Evolutionary conservation across 2,888 invertebrate species (phyloP).

Genomic region (Julus scandinavius): DNA sequence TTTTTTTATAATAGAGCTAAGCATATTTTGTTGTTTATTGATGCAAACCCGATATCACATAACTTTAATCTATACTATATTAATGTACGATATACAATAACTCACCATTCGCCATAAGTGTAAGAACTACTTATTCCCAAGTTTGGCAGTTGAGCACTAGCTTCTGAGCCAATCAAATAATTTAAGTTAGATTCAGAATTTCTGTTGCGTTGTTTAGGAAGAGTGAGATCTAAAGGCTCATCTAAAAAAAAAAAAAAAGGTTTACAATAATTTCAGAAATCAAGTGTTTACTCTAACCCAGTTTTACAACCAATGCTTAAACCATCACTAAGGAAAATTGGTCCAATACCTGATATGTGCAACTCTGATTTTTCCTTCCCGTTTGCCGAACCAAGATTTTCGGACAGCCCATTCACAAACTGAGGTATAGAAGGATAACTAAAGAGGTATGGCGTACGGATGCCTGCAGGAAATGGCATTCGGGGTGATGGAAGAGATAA

Average conservation of each 20-base stretch:
- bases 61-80: no score
- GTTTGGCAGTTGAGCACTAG: neutral
- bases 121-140: neutral
- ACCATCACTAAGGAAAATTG: neutral
- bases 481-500: slow-evolving; percentile 33
- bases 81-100: neutral
- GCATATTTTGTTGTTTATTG: no score
- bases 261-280: neutral
- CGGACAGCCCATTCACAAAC: slow-evolving; percentile 43
- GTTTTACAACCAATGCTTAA: neutral
- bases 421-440: slow-evolving; percentile 33
- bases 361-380: neutral
- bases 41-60: no score
- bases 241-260: neutral
- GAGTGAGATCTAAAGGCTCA: slow-evolving; percentile 55
- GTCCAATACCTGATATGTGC: slow-evolving; percentile 17
- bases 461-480: slow-evolving; percentile 47
- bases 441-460: slow-evolving; percentile 53
- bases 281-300: neutral
- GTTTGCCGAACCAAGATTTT: neutral
- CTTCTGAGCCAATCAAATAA: neutral
- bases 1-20: no score
- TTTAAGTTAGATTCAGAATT: neutral
- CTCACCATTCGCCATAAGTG: slow-evolving; percentile 54
- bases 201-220: slow-evolving; percentile 53